phyloP scores from a whole-genome alignment of 2,888 invertebrate species.

The Acrobeloides nanus region DNA sequence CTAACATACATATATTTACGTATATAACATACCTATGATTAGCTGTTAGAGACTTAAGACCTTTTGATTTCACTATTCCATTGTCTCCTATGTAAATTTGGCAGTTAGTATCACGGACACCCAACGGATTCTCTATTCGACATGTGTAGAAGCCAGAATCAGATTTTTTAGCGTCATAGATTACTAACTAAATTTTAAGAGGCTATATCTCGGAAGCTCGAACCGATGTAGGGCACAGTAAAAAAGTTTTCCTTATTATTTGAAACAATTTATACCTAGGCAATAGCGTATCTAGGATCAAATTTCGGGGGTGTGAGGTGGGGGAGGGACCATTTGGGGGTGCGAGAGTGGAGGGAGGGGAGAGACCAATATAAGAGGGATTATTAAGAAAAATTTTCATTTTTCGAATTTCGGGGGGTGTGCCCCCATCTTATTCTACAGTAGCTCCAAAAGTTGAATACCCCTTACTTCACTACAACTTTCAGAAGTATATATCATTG shows the following conservation, averaged over 20 bases:
- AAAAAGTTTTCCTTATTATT: too few relatives aligned
- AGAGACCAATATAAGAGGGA: too few relatives aligned
- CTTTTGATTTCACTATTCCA: conserved; percentile 14
- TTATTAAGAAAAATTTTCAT: too few relatives aligned
- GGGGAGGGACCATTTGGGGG: too few relatives aligned
- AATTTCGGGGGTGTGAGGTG: too few relatives aligned
- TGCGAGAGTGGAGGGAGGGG: too few relatives aligned
- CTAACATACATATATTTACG: too few relatives aligned
- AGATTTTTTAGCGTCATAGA: conserved; percentile 30
- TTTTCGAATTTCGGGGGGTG: too few relatives aligned
- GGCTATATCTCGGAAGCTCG: background rate
- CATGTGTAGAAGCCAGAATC: conserved; percentile 30
- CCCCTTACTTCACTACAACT: conserved; percentile 21
- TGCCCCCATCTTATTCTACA: too few relatives aligned
- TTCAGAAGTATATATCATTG: conserved; percentile 24
- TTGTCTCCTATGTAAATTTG: conserved; percentile 28
- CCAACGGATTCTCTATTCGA: conserved; percentile 29
- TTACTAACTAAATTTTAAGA: conserved; percentile 20
- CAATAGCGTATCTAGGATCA: too few relatives aligned
- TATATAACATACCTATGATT: conserved; percentile 18
- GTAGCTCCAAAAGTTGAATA: background rate
- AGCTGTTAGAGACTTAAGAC: conserved; percentile 8
- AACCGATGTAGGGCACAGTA: too few relatives aligned
- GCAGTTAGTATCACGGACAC: conserved; percentile 29
- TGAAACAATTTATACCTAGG: too few relatives aligned